Percentiles rank a stretch among this genome's conserved stretches.
These are phyloP conservation scores for Tenthredo distinguenda DNA, from an alignment of 2,888 invertebrate species.

Conservation along the genomic window DNA sequence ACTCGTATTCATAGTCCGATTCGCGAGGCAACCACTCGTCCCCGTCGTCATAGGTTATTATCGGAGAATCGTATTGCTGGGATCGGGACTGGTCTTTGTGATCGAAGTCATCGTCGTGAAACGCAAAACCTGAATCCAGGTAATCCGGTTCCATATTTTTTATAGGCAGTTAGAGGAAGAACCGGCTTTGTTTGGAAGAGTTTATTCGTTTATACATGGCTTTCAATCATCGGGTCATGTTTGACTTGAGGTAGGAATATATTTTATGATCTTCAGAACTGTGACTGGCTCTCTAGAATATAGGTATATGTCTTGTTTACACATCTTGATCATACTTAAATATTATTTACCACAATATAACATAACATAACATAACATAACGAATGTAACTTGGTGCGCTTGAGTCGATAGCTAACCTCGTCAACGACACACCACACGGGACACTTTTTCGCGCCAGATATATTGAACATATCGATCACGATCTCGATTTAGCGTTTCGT, in stretches of 20 bases:
- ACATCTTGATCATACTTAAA: background rate
- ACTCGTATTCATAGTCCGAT: constrained; percentile 67
- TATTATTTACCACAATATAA: background rate
- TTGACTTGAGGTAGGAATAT: background rate
- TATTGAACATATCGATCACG: background rate
- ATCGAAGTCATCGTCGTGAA: constrained; percentile 68
- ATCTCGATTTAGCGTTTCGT: background rate
- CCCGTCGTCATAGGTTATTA: constrained; percentile 11
- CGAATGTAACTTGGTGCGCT: background rate
- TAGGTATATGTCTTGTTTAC: background rate
- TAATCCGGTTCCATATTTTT: constrained; percentile 3
- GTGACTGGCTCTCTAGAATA: background rate
- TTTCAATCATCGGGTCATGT: background rate
- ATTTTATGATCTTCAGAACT: background rate
- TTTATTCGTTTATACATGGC: background rate
- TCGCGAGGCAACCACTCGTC: constrained; percentile 28
- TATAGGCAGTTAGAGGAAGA: background rate
- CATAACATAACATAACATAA: background rate
- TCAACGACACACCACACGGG: background rate
- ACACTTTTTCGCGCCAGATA: constrained; percentile 8
- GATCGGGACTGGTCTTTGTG: constrained; percentile 66
- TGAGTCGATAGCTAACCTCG: background rate
- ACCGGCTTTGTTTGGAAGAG: background rate
- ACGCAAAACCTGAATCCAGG: constrained; percentile 22
- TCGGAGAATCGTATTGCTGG: constrained; percentile 30